Conservation (phyloP, 2,113 vertebrate genomes). For the Calypte anna region DNA sequence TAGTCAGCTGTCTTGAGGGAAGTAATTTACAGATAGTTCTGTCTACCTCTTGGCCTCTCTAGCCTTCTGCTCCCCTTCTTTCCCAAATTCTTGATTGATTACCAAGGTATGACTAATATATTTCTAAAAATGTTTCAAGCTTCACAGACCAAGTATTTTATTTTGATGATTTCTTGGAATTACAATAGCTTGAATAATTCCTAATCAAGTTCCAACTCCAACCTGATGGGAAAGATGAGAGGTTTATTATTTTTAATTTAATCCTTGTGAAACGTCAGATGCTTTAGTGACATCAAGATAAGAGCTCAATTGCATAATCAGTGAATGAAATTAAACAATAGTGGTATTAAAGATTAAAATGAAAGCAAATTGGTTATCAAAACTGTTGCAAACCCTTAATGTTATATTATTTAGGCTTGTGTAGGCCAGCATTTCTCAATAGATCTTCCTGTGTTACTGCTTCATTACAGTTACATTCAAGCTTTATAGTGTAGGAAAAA, state of each 20-base stretch:
- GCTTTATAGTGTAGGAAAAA: background rate
- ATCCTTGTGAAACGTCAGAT: background rate
- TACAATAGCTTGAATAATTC: background rate
- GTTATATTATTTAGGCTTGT: background rate
- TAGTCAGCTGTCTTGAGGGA: background rate
- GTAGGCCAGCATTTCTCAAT: background rate
- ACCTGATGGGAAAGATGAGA: background rate
- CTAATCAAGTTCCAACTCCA: background rate
- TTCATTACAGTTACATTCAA: background rate
- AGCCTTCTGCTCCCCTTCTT: background rate
- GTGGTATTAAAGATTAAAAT: background rate
- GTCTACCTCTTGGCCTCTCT: background rate
- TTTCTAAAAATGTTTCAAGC: slow-evolving; percentile 14
- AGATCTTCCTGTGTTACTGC: background rate
- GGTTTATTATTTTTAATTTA: slow-evolving; percentile 1
- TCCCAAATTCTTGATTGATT: slow-evolving; percentile 11
- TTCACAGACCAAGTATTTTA: no score
- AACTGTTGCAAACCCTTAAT: background rate
- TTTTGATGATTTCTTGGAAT: background rate
- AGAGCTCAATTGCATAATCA: background rate
- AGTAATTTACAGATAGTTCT: slow-evolving; percentile 21
- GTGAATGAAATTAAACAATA: background rate
- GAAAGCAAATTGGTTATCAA: background rate
- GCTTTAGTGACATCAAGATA: background rate
- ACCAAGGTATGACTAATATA: slow-evolving; percentile 34